phyloP scores from a whole-genome alignment of 2,888 invertebrate species.

The Philhelius pedissequus region DNA sequence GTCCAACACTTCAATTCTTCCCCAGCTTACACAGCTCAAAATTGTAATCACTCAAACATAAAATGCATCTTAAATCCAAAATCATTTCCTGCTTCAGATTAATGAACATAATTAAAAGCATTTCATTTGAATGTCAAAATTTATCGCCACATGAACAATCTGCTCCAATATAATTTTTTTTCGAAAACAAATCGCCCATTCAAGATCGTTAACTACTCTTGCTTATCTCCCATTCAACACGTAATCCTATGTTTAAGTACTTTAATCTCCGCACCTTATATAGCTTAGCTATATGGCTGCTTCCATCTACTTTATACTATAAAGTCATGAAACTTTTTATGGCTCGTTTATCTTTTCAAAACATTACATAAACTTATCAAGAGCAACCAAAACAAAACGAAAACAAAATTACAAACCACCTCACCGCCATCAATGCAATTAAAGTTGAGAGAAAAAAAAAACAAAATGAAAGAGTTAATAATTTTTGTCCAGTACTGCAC shows the following conservation, averaged over 20 bases:
- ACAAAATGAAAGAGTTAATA: conserved; percentile 21
- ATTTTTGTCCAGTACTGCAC: background rate
- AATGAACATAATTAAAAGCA: background rate
- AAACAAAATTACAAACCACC: background rate
- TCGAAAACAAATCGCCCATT: conserved; percentile 39
- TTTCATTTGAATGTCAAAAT: background rate
- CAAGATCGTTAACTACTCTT: conserved; percentile 34
- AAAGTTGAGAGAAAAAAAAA: background rate
- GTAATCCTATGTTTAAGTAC: conserved; percentile 29
- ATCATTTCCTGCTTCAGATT: background rate
- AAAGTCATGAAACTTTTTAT: conserved; percentile 31
- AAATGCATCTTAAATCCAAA: background rate
- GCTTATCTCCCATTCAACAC: conserved; percentile 17
- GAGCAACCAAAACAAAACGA: background rate
- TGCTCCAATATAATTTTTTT: background rate
- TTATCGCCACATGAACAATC: background rate
- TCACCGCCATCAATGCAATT: conserved; percentile 13
- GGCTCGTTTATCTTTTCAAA: conserved; percentile 57
- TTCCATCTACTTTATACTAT: background rate
- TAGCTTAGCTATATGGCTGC: background rate
- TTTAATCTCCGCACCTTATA: conserved; percentile 14
- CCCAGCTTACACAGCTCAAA: too few species aligned
- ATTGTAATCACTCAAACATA: background rate
- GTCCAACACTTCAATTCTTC: too few species aligned
- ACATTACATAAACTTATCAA: conserved; percentile 65